Evolutionary conservation across 2,888 invertebrate species (phyloP).

Genomic region (Operophtera brumata): DNA sequence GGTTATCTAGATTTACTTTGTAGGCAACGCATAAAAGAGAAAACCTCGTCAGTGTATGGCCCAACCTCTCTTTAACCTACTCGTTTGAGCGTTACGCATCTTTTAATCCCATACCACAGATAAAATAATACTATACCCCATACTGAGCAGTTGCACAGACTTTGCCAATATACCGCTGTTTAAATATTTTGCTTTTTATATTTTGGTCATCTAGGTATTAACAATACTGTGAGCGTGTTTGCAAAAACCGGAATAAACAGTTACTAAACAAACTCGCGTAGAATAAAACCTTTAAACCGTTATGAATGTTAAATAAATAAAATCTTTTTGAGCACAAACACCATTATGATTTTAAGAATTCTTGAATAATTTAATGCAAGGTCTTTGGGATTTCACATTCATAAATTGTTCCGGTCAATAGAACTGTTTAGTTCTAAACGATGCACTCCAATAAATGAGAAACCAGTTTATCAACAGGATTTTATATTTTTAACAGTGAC

Average conservation of each 20-base stretch:
- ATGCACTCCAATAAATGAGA: too few relatives aligned
- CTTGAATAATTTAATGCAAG: constrained; percentile 3
- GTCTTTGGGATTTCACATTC: background rate
- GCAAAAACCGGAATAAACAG: constrained; percentile 16
- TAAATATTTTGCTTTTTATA: too few relatives aligned
- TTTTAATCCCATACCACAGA: too few relatives aligned
- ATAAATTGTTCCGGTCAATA: too few relatives aligned
- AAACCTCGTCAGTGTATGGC: background rate
- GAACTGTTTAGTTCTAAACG: too few relatives aligned
- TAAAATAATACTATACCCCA: too few relatives aligned
- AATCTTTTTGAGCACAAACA: constrained; percentile 1
- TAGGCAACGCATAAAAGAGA: constrained; percentile 9
- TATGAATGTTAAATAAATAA: constrained; percentile 11
- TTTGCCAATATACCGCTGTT: background rate
- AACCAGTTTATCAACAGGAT: too few relatives aligned
- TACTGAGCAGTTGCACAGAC: too few relatives aligned
- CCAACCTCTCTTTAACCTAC: background rate
- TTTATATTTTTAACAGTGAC: too few relatives aligned
- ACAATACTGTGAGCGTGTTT: background rate
- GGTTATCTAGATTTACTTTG: constrained; percentile 41
- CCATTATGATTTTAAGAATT: constrained; percentile 8
- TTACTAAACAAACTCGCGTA: constrained; percentile 13
- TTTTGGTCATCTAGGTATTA: too few relatives aligned
- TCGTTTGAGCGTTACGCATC: background rate
- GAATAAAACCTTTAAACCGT: constrained; percentile 3